Evolutionary conservation across 2,113 vertebrate species (phyloP), one percentile per base, ranked within the genome.

Genomic region (Festucalex cinctus): DNA sequence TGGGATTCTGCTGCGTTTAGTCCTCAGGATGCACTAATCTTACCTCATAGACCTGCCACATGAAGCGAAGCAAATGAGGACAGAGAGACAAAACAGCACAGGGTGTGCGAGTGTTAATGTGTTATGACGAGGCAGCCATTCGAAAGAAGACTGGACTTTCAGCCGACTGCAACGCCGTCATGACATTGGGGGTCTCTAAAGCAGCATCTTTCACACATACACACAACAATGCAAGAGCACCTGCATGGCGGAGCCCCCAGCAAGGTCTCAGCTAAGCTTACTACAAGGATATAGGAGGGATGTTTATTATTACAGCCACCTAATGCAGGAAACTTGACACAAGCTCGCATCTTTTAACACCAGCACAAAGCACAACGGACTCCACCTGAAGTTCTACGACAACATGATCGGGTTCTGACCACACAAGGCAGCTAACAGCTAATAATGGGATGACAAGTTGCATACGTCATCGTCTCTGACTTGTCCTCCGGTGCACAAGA

Each of bases 41-140:
- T 99, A 99, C 97, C 97, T 99, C 97, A 75, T 95, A 95, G 82
- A 99, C 97, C 97, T 99, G 95, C 92, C 93, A 58, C 87, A 90
- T 91, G 92, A 93, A 92, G 92, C 69, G 90, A 92, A 95, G 95
- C 94, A 92, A 60, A 85, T 83, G 77, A 81, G 84, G 79, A 89
- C 83, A 88, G 81, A 82, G 61, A 89, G 89, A 93, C 83, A 92
- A 88, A 88, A 91, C 84, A 90, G 75, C 77, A 87, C 81, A 89
- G 66, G 73, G 75, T 54, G 41, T 9, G 68, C 41, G 59, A 66
- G 74, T 53, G 80, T 79, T 78, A 66, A 65, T 75, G 70, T 35
- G 66, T 70, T 20, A 64, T 19, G 74, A 78, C 53, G 61, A 73
- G 63, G 49, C 46, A 22, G 14, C 32, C 65, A 70, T 69, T 58